Evolutionary conservation across 2,888 invertebrate genomes (phyloP), one percentile per base, ranked within the genome.

Genomic region (Morpho helenor): DNA sequence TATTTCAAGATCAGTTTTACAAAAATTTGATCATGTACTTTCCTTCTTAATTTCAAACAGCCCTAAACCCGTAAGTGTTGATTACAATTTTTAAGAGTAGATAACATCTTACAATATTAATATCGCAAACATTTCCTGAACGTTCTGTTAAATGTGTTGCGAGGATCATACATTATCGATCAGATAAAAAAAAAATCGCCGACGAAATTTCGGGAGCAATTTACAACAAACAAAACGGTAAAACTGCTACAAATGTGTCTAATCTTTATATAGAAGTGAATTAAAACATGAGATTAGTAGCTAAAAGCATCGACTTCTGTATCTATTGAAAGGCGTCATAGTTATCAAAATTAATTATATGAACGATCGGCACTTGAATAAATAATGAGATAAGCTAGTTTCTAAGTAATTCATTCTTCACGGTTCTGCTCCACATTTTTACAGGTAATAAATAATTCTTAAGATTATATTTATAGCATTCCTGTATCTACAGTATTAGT

Each of bases 251-350:
- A 31, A 31, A 31, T 31, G 5, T 5, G 3, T 31, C 31, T 31
- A 31, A 31, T 31, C 31, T 31, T 10, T 23, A n/a, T 7, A 8
- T 47, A 42, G 9, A 69, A 77, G 75, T 82, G 79, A 81, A 81
- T 82, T 81, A 80, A 82, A 79, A 72, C 71, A 67, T 64, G 61
- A 77, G 87, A 87, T 31, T 86, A 87, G 68, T 66, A 66, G 64
- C 79, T 87, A 84, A 87, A 86, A 87, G 86, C 87, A 78, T 87
- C 73, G 77, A 77, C 85, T 87, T 80, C 85, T 82, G 84, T 84
- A 84, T 85, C 87, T 72, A 52, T 57, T 65, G 66, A 62, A 68
- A 82, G 86, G 86, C 81, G 87, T 87, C 87, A 81, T 74, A 75
- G 75, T 77, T 87, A 87, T 87, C 85, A 70, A 84, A 83, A 82